Evolutionary conservation across 2,797 vertebrate species (phyloP).

Genomic region (Morus bassanus): DNA sequence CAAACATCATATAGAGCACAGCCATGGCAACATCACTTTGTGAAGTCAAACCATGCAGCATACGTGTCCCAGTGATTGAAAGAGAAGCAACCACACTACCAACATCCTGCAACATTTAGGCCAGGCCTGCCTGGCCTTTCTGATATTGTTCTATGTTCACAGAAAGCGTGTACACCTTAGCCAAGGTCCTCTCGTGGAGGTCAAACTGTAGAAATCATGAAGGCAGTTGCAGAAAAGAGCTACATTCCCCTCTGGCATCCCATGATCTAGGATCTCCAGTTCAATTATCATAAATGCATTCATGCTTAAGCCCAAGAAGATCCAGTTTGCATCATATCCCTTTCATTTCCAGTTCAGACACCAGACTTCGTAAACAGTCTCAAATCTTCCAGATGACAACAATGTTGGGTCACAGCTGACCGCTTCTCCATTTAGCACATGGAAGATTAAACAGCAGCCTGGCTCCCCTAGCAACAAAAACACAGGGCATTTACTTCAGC

Average conservation of each 20-base stretch:
- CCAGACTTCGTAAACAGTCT: neutral
- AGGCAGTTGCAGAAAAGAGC: neutral
- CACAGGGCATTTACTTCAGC: neutral
- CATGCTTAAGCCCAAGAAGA: neutral
- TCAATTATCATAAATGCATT: neutral
- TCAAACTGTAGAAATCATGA: neutral
- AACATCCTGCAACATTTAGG: neutral
- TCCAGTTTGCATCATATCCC: neutral
- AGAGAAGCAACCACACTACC: neutral
- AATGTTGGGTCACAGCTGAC: neutral
- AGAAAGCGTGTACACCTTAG: accelerated
- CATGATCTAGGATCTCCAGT: neutral
- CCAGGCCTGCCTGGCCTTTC: neutral
- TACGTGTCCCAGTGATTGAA: neutral
- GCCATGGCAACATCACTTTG: neutral
- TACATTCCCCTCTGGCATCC: neutral
- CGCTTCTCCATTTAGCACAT: neutral
- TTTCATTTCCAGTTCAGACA: neutral
- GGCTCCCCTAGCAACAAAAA: neutral
- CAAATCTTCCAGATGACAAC: neutral
- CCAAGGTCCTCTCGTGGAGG: neutral
- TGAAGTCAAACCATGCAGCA: neutral
- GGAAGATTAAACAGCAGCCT: neutral
- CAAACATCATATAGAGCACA: neutral
- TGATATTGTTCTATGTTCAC: neutral